phyloP scores from a whole-genome alignment of 2,113 vertebrate genomes.

The Gorsachius goisagi region DNA sequence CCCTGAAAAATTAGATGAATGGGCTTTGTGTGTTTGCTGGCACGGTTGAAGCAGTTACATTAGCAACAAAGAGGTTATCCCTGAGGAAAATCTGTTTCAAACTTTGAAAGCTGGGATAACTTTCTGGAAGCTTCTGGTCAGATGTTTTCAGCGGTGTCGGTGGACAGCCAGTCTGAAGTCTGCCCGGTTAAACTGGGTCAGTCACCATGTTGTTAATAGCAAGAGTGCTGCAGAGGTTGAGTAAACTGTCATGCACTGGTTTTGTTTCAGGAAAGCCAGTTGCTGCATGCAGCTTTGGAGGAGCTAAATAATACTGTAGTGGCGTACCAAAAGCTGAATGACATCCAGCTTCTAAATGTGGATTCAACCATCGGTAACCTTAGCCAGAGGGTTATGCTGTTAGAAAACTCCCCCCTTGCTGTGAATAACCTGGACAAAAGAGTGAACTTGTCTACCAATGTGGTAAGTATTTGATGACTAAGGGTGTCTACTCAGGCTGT shows the following conservation, averaged over 20 bases:
- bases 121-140: not conserved
- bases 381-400: constrained; percentile 55
- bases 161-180: not conserved
- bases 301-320: constrained; percentile 68
- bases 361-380: constrained; percentile 72
- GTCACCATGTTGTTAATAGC: not conserved
- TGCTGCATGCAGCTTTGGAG: constrained; percentile 69
- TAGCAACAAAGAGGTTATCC: constrained; percentile 38
- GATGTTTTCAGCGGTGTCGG: not conserved
- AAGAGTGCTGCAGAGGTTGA: not conserved
- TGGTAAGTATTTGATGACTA: constrained; percentile 47
- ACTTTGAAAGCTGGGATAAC: constrained; percentile 21
- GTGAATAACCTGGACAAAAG: constrained; percentile 51
- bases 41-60: not conserved
- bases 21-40: constrained; percentile 58
- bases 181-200: not conserved
- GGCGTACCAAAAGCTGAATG: constrained; percentile 67
- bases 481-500: not conserved
- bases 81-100: constrained; percentile 22
- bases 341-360: constrained; percentile 70
- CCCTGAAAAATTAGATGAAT: constrained; percentile 61
- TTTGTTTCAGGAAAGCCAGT: constrained; percentile 74
- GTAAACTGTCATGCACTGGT: not conserved
- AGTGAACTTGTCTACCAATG: constrained; percentile 33
- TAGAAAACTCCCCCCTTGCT: constrained; percentile 67